These are phyloP conservation scores for Baccha elongata DNA, from an alignment of 2,888 invertebrate genomes.

Conservation along the genomic window DNA sequence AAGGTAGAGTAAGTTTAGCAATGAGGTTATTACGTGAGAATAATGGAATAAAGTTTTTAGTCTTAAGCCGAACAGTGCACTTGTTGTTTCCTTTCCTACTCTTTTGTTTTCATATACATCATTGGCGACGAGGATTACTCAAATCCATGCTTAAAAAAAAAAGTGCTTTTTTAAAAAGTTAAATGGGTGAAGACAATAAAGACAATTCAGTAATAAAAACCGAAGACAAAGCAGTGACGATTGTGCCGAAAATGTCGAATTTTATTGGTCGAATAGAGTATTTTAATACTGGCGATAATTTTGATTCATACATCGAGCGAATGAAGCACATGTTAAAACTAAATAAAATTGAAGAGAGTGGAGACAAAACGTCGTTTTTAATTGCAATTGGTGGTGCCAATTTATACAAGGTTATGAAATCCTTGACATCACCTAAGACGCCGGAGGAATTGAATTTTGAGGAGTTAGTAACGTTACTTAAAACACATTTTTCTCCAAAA, in stretches of 20 bases:
- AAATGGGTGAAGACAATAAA: too few species aligned
- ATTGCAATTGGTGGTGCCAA: not conserved
- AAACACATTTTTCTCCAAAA: too few species aligned
- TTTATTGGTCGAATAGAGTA: constrained; percentile 3
- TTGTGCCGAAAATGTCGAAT: not conserved
- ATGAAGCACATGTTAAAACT: constrained; percentile 10
- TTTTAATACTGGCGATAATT: not conserved
- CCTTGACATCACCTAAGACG: constrained; percentile 2
- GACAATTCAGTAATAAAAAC: not conserved
- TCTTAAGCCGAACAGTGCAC: too few species aligned
- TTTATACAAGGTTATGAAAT: too few species aligned
- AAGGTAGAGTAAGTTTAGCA: not conserved
- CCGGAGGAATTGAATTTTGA: not conserved
- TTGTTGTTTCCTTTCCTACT: not conserved
- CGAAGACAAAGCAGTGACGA: not conserved
- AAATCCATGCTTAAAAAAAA: not conserved
- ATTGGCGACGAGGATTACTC: not conserved
- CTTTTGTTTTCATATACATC: not conserved
- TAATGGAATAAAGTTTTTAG: too few species aligned
- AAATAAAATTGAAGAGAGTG: not conserved
- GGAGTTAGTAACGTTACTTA: too few species aligned
- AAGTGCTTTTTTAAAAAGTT: not conserved
- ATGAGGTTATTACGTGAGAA: too few species aligned
- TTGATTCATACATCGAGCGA: constrained; percentile 21
- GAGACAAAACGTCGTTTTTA: constrained; percentile 4